Base-by-base conservation (phyloP, 1,140 invertebrate species). In the Manduca sexta region DNA sequence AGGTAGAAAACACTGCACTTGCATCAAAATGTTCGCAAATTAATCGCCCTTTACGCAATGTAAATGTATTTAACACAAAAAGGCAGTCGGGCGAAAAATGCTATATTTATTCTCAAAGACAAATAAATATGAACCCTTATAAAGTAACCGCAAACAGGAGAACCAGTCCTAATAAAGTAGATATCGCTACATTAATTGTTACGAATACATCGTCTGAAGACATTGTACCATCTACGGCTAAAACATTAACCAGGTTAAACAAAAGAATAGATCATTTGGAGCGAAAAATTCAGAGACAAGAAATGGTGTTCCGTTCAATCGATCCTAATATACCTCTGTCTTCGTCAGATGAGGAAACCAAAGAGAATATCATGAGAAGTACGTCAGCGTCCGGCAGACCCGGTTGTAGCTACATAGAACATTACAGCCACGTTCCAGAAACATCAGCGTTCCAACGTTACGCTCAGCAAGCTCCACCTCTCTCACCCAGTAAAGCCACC, bases 341-440 rank as follows among this genome's bases (percentile, higher is more conserved):
- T 49, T 79, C 74, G 17, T 73, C 69, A 46, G 72, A 77, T 56
- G 74, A 74, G 52, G 68, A 79, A 44, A 40, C 50, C 7, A 69
- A 73, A 47, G 56, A 67, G 21, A 54, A 59, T 33, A 59, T 50
- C 41, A 71, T 62, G 52, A 69, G 34, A 49, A 50, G 52, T 37
- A 37, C 55, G 16, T 56, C 59, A 45, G 60, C 44, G n/a, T 54
- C 52, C 7, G 64, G 46, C 4, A 60, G 54, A 39, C 64, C 79
- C 13, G 71, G 74, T n/a, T 84, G 79, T 56, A 85, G 80, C 41
- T 85, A 85, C 41, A 68, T 83, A 26, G 68, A 85, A 38, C 71
- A 77, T 45, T 85, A 84, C 42, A 84, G 77, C 21, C 82, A 81
- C 35, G 61, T 85, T 21, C 75, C 82, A 12, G 76, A 74, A 54